These are phyloP conservation scores for Coregonus sp. DNA, from an alignment of 2,797 vertebrate genomes.

Conservation along the genomic window DNA sequence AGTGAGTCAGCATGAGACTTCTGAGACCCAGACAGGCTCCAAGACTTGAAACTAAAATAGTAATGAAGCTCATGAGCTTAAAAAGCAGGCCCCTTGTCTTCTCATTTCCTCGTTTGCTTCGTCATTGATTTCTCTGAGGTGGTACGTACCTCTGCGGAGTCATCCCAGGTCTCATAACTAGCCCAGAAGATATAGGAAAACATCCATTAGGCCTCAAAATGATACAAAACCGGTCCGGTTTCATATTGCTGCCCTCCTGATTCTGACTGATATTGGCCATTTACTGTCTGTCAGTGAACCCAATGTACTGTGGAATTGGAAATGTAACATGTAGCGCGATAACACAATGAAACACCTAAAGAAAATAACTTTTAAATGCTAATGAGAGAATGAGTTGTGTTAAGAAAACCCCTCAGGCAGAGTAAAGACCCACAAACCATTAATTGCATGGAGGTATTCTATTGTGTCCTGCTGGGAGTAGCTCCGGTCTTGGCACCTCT, in stretches of 20 bases:
- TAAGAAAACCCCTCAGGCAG: slow-evolving; percentile 11
- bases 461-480: slow-evolving; percentile 36
- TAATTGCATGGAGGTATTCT: slow-evolving; percentile 10
- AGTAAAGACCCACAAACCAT: slow-evolving; percentile 1
- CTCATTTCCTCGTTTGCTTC: slow-evolving; percentile 39
- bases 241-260: neutral
- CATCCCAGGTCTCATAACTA: neutral
- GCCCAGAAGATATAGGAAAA: neutral
- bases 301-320: slow-evolving; percentile 7
- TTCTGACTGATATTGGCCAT: neutral
- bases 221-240: neutral
- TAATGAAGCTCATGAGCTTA: slow-evolving; percentile 15
- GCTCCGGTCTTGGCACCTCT: slow-evolving; percentile 38
- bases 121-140: neutral
- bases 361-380: slow-evolving; percentile 17
- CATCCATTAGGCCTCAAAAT: neutral
- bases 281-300: neutral
- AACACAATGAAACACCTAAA: slow-evolving; percentile 3
- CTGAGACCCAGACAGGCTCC: neutral
- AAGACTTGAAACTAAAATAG: slow-evolving; percentile 15
- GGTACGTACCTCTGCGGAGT: slow-evolving; percentile 6
- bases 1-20: neutral
- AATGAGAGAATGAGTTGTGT: slow-evolving; percentile 25
- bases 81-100: slow-evolving; percentile 52
- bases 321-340: neutral